Base-by-base conservation (phyloP, 2,113 vertebrate species). In the Archilochus colubris region DNA sequence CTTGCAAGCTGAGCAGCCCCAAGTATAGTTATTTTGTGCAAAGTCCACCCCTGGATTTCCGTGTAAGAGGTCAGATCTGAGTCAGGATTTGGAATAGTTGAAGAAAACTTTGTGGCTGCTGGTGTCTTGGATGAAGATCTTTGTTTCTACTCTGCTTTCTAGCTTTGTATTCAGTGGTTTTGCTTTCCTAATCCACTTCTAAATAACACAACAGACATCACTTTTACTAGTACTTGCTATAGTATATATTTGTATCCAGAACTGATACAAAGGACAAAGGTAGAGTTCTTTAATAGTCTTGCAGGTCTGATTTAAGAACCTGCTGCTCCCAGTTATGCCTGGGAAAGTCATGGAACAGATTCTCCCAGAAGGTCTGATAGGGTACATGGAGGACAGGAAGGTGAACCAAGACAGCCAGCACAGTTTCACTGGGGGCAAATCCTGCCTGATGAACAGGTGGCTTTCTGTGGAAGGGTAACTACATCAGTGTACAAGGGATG, bases 41-140 rank as follows among this genome's bases (percentile, higher is more conserved):
- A 88, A 91, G 94, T 90, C 85, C 76, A 12, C 24, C 19, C 83
- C 38, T 75, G 82, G 33, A 73, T 95, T 92, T 93, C 62, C 7
- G 0, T 74, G 64, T 11, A 40, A 30, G 40, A 77, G 51, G 43
- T 89, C 89, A 38, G 31, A 5, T 57, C 62, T 9, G 20, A 89
- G 78, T 46, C 67, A 70, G 75, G 54, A 46, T 46, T 69, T 3
- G 3, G 27, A 81, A 85, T 20, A 51, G 18, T 55, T 81, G 7
- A 53, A 5, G 74, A n/a, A 40, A 40, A 18, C 0, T 4, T 12
- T 14, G 22, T 30, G 50, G 44, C 53, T 92, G 61, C 68, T 81
- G 86, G 33, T 66, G 25, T 53, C 36, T 44, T n/a, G 82, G 75
- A 4, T 25, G 77, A 30, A 68, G 36, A 0, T 44, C 18, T 6